phyloP scores from a whole-genome alignment of 2,113 vertebrate genomes.

The Vicugna pacos region DNA sequence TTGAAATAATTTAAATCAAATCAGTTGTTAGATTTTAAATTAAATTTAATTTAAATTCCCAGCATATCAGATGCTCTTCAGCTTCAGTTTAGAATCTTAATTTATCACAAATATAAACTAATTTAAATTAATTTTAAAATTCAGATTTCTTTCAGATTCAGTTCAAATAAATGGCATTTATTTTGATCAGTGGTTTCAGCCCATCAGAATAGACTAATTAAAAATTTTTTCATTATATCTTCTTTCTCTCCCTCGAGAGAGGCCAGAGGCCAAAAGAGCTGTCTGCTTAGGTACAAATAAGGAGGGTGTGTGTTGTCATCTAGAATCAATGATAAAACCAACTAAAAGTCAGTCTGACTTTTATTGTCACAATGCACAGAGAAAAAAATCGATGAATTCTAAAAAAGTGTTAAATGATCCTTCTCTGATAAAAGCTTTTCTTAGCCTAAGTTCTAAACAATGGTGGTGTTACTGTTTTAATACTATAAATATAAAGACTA shows the following conservation, averaged over 20 bases:
- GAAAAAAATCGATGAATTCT: background rate
- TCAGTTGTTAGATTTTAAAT: slow-evolving; percentile 30
- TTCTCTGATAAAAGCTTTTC: background rate
- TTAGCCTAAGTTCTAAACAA: background rate
- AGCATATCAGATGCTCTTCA: slow-evolving; percentile 16
- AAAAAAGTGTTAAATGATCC: background rate
- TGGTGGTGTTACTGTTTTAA: background rate
- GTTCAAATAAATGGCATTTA: background rate
- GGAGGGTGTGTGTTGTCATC: background rate
- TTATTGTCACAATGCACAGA: background rate
- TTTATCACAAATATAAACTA: slow-evolving; percentile 55
- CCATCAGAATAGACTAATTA: background rate
- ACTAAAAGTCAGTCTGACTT: background rate
- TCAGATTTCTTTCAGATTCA: slow-evolving; percentile 38
- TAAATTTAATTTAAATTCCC: slow-evolving; percentile 57
- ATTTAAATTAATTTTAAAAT: slow-evolving; percentile 64
- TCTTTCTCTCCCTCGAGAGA: background rate
- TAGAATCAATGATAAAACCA: slow-evolving; percentile 29
- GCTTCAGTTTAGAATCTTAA: slow-evolving; percentile 65
- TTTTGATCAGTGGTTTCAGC: background rate
- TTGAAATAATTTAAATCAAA: slow-evolving; percentile 50
- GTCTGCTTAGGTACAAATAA: background rate
- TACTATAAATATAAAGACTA: background rate
- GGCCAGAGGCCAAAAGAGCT: background rate
- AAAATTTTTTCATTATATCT: background rate